Conservation (phyloP, 2,797 vertebrate species). For the Crypturellus tataupa region DNA sequence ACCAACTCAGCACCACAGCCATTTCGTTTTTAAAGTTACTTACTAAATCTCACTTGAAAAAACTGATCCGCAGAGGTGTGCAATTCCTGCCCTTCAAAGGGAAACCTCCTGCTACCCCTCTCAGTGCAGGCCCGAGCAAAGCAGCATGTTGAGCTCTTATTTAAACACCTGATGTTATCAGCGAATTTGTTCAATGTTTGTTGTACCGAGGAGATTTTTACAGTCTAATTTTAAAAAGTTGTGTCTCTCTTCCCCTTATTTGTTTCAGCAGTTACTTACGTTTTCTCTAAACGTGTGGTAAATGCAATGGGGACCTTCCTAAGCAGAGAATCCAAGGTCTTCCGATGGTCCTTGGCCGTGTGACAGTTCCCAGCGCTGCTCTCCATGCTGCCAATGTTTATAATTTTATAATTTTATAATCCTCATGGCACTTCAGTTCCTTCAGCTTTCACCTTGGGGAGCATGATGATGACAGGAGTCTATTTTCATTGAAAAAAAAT, state of each 20-base stretch:
- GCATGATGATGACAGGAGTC: background rate
- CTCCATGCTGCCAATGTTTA: background rate
- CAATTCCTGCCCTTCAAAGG: constrained; percentile 5
- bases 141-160: rapidly evolving
- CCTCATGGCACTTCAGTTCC: background rate
- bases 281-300: background rate
- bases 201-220: background rate
- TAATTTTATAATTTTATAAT: background rate
- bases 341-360: background rate
- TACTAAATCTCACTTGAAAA: constrained; percentile 25
- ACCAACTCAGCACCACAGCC: constrained; percentile 19
- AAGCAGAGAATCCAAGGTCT: background rate
- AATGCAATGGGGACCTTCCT: background rate
- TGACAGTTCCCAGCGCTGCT: background rate
- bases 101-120: background rate
- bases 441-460: background rate
- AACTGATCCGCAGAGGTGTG: rapidly evolving
- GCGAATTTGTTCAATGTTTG: background rate
- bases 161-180: background rate
- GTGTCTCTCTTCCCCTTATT: background rate
- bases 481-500: background rate
- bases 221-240: background rate
- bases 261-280: background rate
- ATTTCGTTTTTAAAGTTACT: background rate
- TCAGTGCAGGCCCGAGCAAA: background rate